These are phyloP conservation scores for Erythrolamprus reginae DNA, from an alignment of 2,113 vertebrate species.

Conservation along the genomic window DNA sequence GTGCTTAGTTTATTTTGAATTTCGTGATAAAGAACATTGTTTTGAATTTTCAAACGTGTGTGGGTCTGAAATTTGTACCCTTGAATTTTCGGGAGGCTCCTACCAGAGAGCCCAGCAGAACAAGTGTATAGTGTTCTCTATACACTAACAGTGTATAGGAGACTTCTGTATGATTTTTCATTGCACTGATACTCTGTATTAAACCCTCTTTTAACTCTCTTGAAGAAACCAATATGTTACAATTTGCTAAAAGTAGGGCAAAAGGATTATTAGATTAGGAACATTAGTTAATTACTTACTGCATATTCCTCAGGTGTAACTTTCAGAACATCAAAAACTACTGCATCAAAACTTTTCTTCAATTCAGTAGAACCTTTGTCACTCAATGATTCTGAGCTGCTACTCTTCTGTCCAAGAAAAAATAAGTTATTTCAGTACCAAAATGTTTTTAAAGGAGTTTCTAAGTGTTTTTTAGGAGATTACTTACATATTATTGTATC, in stretches of 20 bases:
- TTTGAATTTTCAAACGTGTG: too few species aligned
- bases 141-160: neutral
- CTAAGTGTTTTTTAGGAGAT: neutral
- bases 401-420: slow-evolving; percentile 81
- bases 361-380: slow-evolving; percentile 88
- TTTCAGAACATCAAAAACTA: slow-evolving; percentile 95
- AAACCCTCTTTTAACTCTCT: neutral
- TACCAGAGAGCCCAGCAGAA: too few species aligned
- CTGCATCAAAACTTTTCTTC: slow-evolving; percentile 98
- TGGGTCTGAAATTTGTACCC: too few species aligned
- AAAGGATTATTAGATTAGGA: accelerated
- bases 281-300: slow-evolving; percentile 69
- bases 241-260: neutral
- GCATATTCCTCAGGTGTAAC: slow-evolving; percentile 99
- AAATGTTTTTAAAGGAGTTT: neutral
- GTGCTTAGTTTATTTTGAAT: too few species aligned
- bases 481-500: neutral
- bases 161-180: neutral
- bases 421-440: neutral
- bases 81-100: too few species aligned
- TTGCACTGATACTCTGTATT: neutral
- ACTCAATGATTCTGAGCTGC: slow-evolving; percentile 96
- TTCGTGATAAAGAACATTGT: too few species aligned
- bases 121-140: too few species aligned
- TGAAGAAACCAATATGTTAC: neutral